These are phyloP conservation scores for Napeogenes sylphis DNA, from an alignment of 2,888 invertebrate species.

Conservation along the genomic window DNA sequence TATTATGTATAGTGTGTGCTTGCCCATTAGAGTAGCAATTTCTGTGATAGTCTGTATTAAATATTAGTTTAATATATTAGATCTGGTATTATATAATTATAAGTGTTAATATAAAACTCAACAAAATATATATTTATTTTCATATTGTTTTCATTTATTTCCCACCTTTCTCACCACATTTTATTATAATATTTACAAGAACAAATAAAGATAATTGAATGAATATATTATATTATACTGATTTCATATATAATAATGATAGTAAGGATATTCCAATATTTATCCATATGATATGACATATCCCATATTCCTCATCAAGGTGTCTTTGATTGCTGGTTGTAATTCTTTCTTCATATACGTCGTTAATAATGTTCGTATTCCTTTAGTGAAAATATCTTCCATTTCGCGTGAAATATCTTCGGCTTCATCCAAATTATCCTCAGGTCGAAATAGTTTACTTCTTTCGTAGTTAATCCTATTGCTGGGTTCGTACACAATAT, in stretches of 20 bases:
- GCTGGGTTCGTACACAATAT: conserved; percentile 57
- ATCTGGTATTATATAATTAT: no score
- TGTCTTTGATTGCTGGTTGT: conserved; percentile 91
- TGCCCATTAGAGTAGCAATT: no score
- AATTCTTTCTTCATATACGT: conserved; percentile 90
- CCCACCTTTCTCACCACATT: no score
- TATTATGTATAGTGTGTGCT: no score
- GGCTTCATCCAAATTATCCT: conserved; percentile 77
- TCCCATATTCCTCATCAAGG: conserved; percentile 91
- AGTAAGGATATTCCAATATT: conserved; percentile 23
- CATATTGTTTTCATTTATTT: no score
- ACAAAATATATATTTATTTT: no score
- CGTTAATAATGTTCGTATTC: conserved; percentile 87
- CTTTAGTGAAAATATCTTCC: conserved; percentile 90
- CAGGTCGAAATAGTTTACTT: conserved; percentile 69
- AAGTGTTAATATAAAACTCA: no score
- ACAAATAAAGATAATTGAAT: neutral
- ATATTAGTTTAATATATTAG: no score
- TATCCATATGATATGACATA: conserved; percentile 91
- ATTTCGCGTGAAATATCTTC: conserved; percentile 87
- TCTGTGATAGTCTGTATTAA: no score
- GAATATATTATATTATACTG: neutral
- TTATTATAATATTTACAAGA: conserved; percentile 4
- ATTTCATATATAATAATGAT: no score
- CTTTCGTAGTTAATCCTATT: conserved; percentile 64